Evolutionary conservation across 1,140 invertebrate species (phyloP).

Genomic region (Sminthurinus signatus): DNA sequence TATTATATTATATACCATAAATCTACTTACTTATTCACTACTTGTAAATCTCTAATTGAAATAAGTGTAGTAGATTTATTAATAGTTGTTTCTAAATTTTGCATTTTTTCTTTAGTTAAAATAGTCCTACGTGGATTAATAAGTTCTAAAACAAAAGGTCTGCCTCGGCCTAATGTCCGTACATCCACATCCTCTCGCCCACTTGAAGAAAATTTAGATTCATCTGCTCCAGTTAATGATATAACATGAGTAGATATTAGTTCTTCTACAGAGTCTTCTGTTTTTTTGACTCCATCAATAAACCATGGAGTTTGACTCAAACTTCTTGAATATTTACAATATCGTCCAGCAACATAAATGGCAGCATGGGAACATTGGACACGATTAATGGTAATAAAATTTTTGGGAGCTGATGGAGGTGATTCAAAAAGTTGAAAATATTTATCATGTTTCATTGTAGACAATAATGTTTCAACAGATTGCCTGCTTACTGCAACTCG

Average conservation of each 20-base stretch:
- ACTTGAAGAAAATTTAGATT: slow-evolving; percentile 72
- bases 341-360: slow-evolving; percentile 54
- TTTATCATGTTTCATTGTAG: slow-evolving; percentile 2
- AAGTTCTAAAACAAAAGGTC: slow-evolving; percentile 81
- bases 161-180: slow-evolving; percentile 67
- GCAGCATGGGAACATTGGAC: slow-evolving; percentile 27
- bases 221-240: slow-evolving; percentile 51
- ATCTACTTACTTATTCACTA: slow-evolving; percentile 54
- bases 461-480: slow-evolving; percentile 15
- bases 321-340: slow-evolving; percentile 77
- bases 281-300: slow-evolving; percentile 68
- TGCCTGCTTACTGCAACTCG: slow-evolving; percentile 5
- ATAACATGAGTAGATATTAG: slow-evolving; percentile 61
- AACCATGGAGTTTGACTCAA: slow-evolving; percentile 93
- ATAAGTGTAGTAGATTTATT: slow-evolving; percentile 53
- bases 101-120: slow-evolving; percentile 51
- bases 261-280: slow-evolving; percentile 85
- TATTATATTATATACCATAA: slow-evolving; percentile 5
- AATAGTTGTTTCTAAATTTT: slow-evolving; percentile 54
- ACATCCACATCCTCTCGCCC: slow-evolving; percentile 95
- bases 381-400: slow-evolving; percentile 9
- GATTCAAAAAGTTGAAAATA: slow-evolving; percentile 19
- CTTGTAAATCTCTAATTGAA: slow-evolving; percentile 57
- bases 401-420: slow-evolving; percentile 22
- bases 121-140: slow-evolving; percentile 57